Percentiles rank a stretch among this genome's conserved stretches.
These are phyloP conservation scores for Hirundo rustica DNA, from an alignment of 2,797 vertebrate genomes.

Conservation along the genomic window DNA sequence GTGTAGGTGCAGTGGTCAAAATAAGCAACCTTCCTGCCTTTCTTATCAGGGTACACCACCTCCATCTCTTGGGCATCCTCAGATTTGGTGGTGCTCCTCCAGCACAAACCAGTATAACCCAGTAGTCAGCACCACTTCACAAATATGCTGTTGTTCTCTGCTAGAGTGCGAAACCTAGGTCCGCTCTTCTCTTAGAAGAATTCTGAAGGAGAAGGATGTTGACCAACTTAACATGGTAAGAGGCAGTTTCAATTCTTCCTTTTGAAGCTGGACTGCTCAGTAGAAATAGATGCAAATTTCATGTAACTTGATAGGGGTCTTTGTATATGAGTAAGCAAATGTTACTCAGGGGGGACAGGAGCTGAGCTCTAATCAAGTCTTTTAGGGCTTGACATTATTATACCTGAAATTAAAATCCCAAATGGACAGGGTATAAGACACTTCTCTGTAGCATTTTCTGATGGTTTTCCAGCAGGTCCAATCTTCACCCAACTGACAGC, in stretches of 20 bases:
- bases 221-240: background rate
- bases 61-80: background rate
- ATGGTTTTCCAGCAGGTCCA: background rate
- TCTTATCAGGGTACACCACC: background rate
- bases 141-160: background rate
- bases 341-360: background rate
- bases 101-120: background rate
- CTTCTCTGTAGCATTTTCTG: background rate
- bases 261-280: background rate
- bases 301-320: background rate
- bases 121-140: background rate
- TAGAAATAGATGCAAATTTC: background rate
- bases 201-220: background rate
- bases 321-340: background rate
- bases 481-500: background rate
- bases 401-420: background rate
- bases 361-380: background rate
- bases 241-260: background rate
- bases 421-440: background rate
- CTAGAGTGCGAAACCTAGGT: background rate
- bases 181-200: background rate
- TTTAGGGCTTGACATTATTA: background rate
- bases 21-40: background rate
- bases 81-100: background rate
- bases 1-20: background rate